Evolutionary conservation across 2,888 invertebrate genomes (phyloP).

Genomic region (Oligia fasciuncula): DNA sequence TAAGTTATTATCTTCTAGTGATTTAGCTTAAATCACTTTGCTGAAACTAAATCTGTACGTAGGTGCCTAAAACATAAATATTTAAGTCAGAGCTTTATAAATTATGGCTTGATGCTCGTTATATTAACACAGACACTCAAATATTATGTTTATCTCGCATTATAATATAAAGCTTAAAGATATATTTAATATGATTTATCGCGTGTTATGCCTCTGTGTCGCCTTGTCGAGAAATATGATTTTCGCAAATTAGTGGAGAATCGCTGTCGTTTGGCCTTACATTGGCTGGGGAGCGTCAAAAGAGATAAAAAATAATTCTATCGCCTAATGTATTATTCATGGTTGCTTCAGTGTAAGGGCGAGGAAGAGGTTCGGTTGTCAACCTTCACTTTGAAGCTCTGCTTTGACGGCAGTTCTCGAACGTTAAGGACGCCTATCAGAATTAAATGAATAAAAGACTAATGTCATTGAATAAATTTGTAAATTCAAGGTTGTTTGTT

Average conservation of each 20-base stretch:
- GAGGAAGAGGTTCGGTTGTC: neutral
- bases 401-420: neutral
- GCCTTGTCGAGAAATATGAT: conserved; percentile 29
- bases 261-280: conserved; percentile 16
- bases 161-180: conserved; percentile 15
- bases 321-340: conserved; percentile 16
- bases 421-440: no score
- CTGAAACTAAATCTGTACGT: conserved; percentile 16
- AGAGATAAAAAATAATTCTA: neutral
- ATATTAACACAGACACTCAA: conserved; percentile 18
- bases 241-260: conserved; percentile 30
- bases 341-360: neutral
- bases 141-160: conserved; percentile 14
- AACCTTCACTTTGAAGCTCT: neutral
- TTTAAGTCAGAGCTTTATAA: conserved; percentile 17
- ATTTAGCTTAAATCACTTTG: neutral
- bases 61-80: conserved; percentile 12
- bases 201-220: conserved; percentile 10
- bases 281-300: conserved; percentile 6
- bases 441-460: no score
- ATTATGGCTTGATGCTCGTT: conserved; percentile 31
- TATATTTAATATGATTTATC: conserved; percentile 28
- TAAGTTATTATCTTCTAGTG: conserved; percentile 16
- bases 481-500: no score
- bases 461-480: no score